Evolutionary conservation across 1,140 invertebrate species (phyloP).

Genomic region (Chironomus tepperi): DNA sequence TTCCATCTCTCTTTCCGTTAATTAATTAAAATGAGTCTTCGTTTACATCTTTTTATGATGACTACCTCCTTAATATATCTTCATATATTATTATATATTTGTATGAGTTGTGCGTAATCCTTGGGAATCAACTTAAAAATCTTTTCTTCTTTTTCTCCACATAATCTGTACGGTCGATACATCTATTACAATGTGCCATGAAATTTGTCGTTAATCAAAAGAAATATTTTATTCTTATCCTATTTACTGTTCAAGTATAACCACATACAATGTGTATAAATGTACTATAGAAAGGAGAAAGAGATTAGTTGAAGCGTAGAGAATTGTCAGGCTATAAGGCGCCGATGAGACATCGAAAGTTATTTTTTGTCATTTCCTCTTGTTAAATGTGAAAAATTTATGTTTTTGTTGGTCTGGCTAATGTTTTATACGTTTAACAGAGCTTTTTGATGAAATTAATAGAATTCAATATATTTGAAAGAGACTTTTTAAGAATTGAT

Average conservation of each 20-base stretch:
- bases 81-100: not conserved
- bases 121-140: not conserved
- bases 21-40: slow-evolving; percentile 21
- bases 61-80: not conserved
- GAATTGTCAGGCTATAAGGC: slow-evolving; percentile 5
- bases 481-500: not conserved
- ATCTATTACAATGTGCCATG: not conserved
- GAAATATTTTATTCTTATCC: not conserved
- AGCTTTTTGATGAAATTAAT: not conserved
- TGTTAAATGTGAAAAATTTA: not conserved
- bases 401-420: too few relatives aligned
- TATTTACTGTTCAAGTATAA: too few relatives aligned
- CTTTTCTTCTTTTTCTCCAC: too few relatives aligned
- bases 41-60: not conserved
- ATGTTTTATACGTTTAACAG: too few relatives aligned
- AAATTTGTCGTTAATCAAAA: slow-evolving; percentile 23
- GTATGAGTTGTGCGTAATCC: not conserved
- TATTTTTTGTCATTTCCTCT: not conserved
- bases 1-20: not conserved
- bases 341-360: not conserved
- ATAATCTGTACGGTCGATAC: too few relatives aligned
- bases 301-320: slow-evolving; percentile 1
- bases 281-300: not conserved
- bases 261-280: too few relatives aligned
- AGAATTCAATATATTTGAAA: not conserved